Evolutionary conservation across 2,888 invertebrate species (phyloP), one percentile per base, ranked within the genome.

Genomic region (Caenorhabditis drosophilae): DNA sequence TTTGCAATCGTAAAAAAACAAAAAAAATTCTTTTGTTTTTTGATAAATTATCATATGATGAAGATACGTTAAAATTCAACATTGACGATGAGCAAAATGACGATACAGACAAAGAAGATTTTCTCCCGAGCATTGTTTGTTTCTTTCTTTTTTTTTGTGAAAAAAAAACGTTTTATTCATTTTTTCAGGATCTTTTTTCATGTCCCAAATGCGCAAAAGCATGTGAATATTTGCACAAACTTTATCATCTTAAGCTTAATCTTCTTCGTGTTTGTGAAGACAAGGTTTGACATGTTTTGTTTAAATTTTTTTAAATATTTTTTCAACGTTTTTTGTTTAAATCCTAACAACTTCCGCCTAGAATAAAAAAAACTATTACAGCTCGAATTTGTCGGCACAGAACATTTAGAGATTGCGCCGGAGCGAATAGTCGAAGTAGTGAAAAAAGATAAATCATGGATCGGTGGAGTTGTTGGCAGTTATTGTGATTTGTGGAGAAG

Each of bases 351-450:
- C 9, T 25, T 22, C 34, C 26, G 2, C 9, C 1, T 20, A 16
- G 40, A 16, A 23, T n/a, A 23, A 16, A 6, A 26, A 18, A 7
- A 20, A 18, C 11, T 38, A 4, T 54, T 58, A 20, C 54, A 70
- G 70, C 45, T 74, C 7, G 73, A 74, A 54, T 23, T 35, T 18
- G 38, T 71, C 4, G 71, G 73, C 16, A 69, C 70, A 1, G 26
- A 52, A 16, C 52, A 62, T 20, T 54, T 63, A 18, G 69, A 74
- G 12, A 31, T 55, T 15, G 20, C 53, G 0, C 52, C 57, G 3
- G 73, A 74, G 20, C 41, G 36, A 40, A 58, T 66, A 18, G 57
- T 74, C 1, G 73, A 71, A 20, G 23, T 34, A 11, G 71, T 69
- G 4, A 68, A 60, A 45, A 54, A 49, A 7, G 57, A 60, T 18